These are phyloP conservation scores for Bombus affinis DNA, from an alignment of 1,140 invertebrate genomes.

Conservation along the genomic window DNA sequence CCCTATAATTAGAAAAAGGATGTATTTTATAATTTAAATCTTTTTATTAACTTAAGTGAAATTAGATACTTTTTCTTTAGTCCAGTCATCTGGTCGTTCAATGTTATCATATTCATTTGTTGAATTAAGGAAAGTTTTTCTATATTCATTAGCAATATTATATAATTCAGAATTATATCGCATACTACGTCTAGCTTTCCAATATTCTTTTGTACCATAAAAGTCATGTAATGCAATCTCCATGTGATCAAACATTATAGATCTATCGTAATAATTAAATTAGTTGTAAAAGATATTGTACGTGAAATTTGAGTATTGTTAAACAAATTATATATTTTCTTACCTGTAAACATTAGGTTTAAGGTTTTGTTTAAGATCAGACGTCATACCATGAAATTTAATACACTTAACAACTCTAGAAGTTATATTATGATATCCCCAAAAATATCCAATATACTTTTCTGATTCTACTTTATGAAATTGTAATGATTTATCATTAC, in stretches of 20 bases:
- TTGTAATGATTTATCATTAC: slow-evolving; percentile 78
- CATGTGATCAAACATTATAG: slow-evolving; percentile 92
- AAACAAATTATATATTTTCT: slow-evolving; percentile 22
- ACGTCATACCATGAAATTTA: slow-evolving; percentile 91
- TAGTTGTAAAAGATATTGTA: slow-evolving; percentile 23
- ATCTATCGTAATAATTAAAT: slow-evolving; percentile 80
- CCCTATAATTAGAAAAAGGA: slow-evolving; percentile 69
- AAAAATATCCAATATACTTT: slow-evolving; percentile 83
- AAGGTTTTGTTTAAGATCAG: slow-evolving; percentile 83
- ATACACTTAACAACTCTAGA: slow-evolving; percentile 88
- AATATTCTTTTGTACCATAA: slow-evolving; percentile 92
- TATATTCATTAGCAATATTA: slow-evolving; percentile 88
- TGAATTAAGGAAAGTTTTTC: slow-evolving; percentile 87
- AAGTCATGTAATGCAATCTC: slow-evolving; percentile 94
- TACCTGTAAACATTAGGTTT: slow-evolving; percentile 77
- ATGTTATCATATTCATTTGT: slow-evolving; percentile 86
- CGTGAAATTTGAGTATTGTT: slow-evolving; percentile 10
- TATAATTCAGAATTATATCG: slow-evolving; percentile 90
- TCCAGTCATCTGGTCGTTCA: slow-evolving; percentile 84
- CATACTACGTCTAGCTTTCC: slow-evolving; percentile 95
- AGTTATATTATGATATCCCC: slow-evolving; percentile 86
- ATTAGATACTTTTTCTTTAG: slow-evolving; percentile 84
- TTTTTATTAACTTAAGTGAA: slow-evolving; percentile 6
- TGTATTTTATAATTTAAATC: neutral
- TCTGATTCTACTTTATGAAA: slow-evolving; percentile 81